Conservation (phyloP, 2,888 invertebrate species). For the Trissolcus brochymenae region DNA sequence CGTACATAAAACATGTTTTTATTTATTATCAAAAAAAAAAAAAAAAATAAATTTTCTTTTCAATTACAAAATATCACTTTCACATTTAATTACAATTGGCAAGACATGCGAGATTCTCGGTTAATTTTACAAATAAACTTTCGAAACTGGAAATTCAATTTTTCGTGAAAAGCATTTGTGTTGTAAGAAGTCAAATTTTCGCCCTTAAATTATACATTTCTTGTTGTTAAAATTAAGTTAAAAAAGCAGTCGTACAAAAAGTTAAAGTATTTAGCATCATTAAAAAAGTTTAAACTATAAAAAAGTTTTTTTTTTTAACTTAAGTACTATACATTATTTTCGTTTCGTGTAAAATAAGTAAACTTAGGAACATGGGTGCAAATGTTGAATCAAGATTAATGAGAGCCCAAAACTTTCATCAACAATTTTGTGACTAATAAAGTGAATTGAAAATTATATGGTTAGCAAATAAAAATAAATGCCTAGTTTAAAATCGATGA, state of each 20-base stretch:
- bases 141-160: neutral
- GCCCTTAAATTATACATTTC: neutral
- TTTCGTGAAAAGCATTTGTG: neutral
- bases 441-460: neutral
- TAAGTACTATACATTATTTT: neutral
- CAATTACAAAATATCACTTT: conserved; percentile 49
- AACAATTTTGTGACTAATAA: too few relatives aligned
- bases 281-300: too few relatives aligned
- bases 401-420: neutral
- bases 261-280: neutral
- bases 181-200: neutral
- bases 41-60: too few relatives aligned
- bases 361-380: conserved; percentile 8
- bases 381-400: conserved; percentile 4
- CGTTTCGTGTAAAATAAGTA: conserved; percentile 31
- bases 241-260: neutral
- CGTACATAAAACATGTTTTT: neutral
- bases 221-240: neutral
- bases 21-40: neutral
- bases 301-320: neutral
- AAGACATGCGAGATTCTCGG: neutral
- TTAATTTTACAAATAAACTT: neutral
- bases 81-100: neutral
- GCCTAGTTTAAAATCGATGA: neutral
- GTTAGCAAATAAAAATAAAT: neutral